These are phyloP conservation scores for Caenorhabditis sp. DNA, from an alignment of 2,888 invertebrate genomes.

Conservation along the genomic window DNA sequence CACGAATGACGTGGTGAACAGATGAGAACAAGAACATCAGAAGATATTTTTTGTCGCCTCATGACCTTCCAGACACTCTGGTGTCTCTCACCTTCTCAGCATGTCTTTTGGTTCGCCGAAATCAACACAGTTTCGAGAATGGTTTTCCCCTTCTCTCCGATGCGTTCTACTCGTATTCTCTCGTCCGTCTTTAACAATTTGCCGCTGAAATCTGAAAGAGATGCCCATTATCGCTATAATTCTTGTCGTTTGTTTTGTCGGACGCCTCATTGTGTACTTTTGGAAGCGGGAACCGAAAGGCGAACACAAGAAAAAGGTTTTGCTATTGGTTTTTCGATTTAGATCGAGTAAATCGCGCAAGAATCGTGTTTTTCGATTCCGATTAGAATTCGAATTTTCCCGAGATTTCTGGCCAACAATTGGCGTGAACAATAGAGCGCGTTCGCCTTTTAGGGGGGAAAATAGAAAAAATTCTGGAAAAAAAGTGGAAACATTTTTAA, in stretches of 20 bases:
- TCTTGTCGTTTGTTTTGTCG: slow-evolving; percentile 39
- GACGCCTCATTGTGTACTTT: slow-evolving; percentile 34
- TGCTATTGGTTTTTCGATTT: too few relatives aligned
- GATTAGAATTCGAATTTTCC: too few relatives aligned
- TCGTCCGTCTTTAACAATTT: slow-evolving; percentile 16
- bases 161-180: background rate
- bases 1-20: background rate
- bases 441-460: background rate
- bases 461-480: background rate
- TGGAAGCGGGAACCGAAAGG: slow-evolving; percentile 42
- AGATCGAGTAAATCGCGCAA: too few relatives aligned
- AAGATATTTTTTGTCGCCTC: too few relatives aligned
- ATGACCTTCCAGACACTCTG: background rate
- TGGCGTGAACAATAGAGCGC: too few relatives aligned
- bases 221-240: slow-evolving; percentile 51
- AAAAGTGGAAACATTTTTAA: background rate
- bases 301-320: slow-evolving; percentile 24
- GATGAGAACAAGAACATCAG: too few relatives aligned
- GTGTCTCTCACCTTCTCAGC: background rate
- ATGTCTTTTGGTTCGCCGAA: background rate
- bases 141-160: slow-evolving; percentile 6
- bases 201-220: background rate
- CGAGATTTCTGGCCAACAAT: too few relatives aligned
- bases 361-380: too few relatives aligned
- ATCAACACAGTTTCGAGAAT: background rate